Evolutionary conservation across 2,888 invertebrate species (phyloP).

Genomic region (Acrocera orbiculus): DNA sequence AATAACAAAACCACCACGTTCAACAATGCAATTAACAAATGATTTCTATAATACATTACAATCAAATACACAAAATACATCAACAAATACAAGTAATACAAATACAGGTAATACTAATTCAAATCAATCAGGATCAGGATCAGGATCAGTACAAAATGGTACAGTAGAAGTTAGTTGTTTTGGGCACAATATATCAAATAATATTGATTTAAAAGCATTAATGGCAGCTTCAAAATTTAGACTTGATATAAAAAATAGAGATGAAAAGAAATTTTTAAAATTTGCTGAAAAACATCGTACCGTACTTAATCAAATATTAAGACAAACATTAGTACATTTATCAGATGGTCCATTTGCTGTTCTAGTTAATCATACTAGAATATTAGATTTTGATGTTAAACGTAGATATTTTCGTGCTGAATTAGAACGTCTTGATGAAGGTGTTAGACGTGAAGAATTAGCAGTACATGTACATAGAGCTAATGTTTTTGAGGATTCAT

Average conservation of each 20-base stretch:
- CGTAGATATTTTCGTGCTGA: slow-evolving; percentile 74
- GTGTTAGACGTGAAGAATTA: slow-evolving; percentile 60
- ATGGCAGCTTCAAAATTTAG: too few relatives aligned
- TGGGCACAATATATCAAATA: too few relatives aligned
- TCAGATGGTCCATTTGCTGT: slow-evolving; percentile 78
- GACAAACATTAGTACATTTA: slow-evolving; percentile 59
- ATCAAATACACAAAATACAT: slow-evolving; percentile 8
- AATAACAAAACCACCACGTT: slow-evolving; percentile 20
- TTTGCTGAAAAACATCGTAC: slow-evolving; percentile 79
- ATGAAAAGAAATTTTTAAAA: slow-evolving; percentile 47
- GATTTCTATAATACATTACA: slow-evolving; percentile 10
- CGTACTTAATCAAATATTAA: slow-evolving; percentile 73
- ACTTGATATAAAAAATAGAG: slow-evolving; percentile 36
- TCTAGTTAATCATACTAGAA: slow-evolving; percentile 69
- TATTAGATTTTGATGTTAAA: slow-evolving; percentile 81
- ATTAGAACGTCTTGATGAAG: slow-evolving; percentile 64
- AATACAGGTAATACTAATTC: slow-evolving; percentile 18
- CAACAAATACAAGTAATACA: background rate
- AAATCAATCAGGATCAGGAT: slow-evolving; percentile 3
- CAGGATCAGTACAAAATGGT: too few relatives aligned
- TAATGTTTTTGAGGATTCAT: slow-evolving; percentile 78
- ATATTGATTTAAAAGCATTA: too few relatives aligned
- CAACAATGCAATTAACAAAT: slow-evolving; percentile 8
- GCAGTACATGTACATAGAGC: slow-evolving; percentile 71
- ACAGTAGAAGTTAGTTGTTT: too few relatives aligned